A percentile compares a stretch with the other conserved stretches of the same genome.
Conservation (phyloP, 1,140 invertebrate genomes). For the Heliconius nattereri region DNA sequence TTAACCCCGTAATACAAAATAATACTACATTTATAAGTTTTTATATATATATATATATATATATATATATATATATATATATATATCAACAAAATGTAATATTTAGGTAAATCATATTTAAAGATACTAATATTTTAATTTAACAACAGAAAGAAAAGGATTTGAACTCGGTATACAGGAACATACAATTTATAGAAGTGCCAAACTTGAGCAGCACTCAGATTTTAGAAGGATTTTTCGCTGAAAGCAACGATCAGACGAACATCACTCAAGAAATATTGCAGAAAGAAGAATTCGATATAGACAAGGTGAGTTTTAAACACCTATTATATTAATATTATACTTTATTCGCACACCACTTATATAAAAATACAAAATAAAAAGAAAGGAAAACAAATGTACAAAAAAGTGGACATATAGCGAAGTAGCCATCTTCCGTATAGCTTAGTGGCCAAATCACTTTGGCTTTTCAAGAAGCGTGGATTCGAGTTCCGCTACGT, state of each 20-base stretch:
- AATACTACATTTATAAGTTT: background rate
- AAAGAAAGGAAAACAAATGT: too few relatives aligned
- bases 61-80: background rate
- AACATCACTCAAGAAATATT: slow-evolving; percentile 40
- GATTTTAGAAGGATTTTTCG: slow-evolving; percentile 66
- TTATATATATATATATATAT: background rate
- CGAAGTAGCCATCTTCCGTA: too few relatives aligned
- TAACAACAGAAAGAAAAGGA: slow-evolving; percentile 46
- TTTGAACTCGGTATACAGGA: slow-evolving; percentile 44
- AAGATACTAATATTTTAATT: background rate
- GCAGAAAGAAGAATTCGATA: slow-evolving; percentile 51
- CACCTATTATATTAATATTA: background rate
- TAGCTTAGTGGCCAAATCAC: too few relatives aligned
- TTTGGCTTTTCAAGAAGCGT: too few relatives aligned
- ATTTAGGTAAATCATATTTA: background rate
- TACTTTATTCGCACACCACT: too few relatives aligned
- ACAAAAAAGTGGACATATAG: too few relatives aligned
- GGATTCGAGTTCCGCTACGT: too few relatives aligned
- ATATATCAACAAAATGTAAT: background rate
- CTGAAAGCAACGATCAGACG: slow-evolving; percentile 34
- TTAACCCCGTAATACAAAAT: background rate
- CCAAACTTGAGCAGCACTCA: slow-evolving; percentile 52
- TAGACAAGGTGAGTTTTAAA: slow-evolving; percentile 49
- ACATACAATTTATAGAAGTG: slow-evolving; percentile 67
- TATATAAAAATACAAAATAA: too few relatives aligned